phyloP scores from a whole-genome alignment of 1,140 invertebrate species.

The Cherax quadricarinatus region DNA sequence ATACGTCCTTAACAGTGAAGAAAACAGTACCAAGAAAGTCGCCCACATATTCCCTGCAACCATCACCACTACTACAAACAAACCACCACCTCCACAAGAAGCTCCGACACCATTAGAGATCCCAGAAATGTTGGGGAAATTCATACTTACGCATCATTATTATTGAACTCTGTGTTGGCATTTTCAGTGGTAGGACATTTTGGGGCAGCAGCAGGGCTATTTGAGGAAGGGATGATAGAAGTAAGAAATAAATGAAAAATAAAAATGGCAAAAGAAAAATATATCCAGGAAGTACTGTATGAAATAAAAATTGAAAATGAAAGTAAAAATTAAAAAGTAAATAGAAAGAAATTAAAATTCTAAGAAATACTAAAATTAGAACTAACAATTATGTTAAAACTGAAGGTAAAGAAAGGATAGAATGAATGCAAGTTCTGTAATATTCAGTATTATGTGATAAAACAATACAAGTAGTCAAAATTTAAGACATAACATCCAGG shows the following conservation, averaged over 20 bases:
- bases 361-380: not conserved
- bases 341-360: not conserved
- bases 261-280: not conserved
- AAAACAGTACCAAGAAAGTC: too few species aligned
- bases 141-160: slow-evolving; percentile 75
- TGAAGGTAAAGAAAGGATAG: not conserved
- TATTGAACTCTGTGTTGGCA: slow-evolving; percentile 74
- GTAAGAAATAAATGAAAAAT: slow-evolving; percentile 22
- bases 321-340: slow-evolving; percentile 17
- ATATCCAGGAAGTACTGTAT: slow-evolving; percentile 1
- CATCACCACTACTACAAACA: not conserved
- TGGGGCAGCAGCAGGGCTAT: slow-evolving; percentile 74
- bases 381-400: not conserved
- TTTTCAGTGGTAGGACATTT: slow-evolving; percentile 74
- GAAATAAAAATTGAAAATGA: not conserved
- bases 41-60: not conserved
- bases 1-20: too few species aligned
- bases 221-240: slow-evolving; percentile 32
- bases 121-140: slow-evolving; percentile 36
- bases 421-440: not conserved
- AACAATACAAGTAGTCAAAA: not conserved
- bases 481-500: too few species aligned
- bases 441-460: not conserved
- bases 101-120: not conserved
- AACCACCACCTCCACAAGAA: slow-evolving; percentile 30